Evolutionary conservation across 2,888 invertebrate species (phyloP).

Genomic region (Drosophila anomalata): DNA sequence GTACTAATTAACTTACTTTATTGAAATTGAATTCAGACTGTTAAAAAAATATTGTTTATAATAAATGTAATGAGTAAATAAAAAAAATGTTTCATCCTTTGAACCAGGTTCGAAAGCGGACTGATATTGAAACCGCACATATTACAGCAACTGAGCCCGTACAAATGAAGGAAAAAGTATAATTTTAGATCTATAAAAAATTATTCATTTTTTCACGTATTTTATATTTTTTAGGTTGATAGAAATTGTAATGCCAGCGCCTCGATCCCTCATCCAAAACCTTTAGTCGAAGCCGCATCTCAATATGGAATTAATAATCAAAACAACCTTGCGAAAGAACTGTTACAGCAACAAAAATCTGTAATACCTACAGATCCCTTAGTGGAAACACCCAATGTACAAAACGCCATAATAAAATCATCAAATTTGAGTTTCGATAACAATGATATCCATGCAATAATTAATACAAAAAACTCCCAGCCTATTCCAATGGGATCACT

Average conservation of each 20-base stretch:
- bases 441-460: slow-evolving; percentile 34
- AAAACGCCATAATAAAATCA: slow-evolving; percentile 64
- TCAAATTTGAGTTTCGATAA: slow-evolving; percentile 52
- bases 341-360: slow-evolving; percentile 49
- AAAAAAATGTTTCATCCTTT: not conserved
- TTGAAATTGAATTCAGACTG: no score
- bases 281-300: slow-evolving; percentile 55
- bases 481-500: slow-evolving; percentile 41
- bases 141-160: slow-evolving; percentile 87
- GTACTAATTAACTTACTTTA: no score
- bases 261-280: slow-evolving; percentile 50
- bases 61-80: not conserved
- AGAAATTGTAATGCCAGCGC: slow-evolving; percentile 89
- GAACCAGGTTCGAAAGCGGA: slow-evolving; percentile 86
- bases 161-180: slow-evolving; percentile 84
- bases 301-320: slow-evolving; percentile 78
- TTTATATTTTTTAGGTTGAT: slow-evolving; percentile 84
- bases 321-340: slow-evolving; percentile 66
- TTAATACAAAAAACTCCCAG: slow-evolving; percentile 43
- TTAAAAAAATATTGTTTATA: not conserved
- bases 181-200: not conserved
- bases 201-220: slow-evolving; percentile 1
- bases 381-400: slow-evolving; percentile 50
- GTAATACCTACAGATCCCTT: slow-evolving; percentile 51
- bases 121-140: slow-evolving; percentile 87